Evolutionary conservation across 2,888 invertebrate species (phyloP).

Genomic region (Auanema freiburgensis): DNA sequence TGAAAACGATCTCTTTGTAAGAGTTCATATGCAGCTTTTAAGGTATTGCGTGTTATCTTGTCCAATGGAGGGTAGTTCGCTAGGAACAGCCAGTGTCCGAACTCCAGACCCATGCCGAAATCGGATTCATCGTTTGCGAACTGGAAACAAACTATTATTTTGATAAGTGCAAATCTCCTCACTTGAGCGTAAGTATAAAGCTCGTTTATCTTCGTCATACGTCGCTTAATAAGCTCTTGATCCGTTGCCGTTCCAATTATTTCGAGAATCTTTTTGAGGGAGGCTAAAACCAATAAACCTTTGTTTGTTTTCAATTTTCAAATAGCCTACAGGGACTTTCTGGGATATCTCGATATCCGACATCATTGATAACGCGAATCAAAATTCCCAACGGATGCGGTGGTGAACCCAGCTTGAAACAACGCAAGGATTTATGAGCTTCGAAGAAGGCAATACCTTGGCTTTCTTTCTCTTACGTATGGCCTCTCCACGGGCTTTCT

Average conservation of each 20-base stretch:
- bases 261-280: constrained; percentile 66
- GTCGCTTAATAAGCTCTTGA: constrained; percentile 15
- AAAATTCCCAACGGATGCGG: constrained; percentile 83
- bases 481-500: neutral
- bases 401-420: constrained; percentile 72
- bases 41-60: constrained; percentile 14
- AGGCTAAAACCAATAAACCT: constrained; percentile 14
- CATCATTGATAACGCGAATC: constrained; percentile 78
- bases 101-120: constrained; percentile 84
- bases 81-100: constrained; percentile 81
- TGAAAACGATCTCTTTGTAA: no score
- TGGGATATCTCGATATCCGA: constrained; percentile 80
- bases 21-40: no score
- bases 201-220: constrained; percentile 19
- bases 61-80: constrained; percentile 35
- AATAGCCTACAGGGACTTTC: constrained; percentile 69
- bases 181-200: neutral
- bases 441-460: neutral
- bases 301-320: neutral
- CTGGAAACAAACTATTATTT: constrained; percentile 68
- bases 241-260: constrained; percentile 68
- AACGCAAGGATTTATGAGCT: neutral
- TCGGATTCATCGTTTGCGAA: constrained; percentile 93
- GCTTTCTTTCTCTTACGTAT: constrained; percentile 4
- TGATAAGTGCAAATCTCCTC: neutral